Evolutionary conservation across 2,797 vertebrate genomes (phyloP).

Genomic region (Labeo calbasu): DNA sequence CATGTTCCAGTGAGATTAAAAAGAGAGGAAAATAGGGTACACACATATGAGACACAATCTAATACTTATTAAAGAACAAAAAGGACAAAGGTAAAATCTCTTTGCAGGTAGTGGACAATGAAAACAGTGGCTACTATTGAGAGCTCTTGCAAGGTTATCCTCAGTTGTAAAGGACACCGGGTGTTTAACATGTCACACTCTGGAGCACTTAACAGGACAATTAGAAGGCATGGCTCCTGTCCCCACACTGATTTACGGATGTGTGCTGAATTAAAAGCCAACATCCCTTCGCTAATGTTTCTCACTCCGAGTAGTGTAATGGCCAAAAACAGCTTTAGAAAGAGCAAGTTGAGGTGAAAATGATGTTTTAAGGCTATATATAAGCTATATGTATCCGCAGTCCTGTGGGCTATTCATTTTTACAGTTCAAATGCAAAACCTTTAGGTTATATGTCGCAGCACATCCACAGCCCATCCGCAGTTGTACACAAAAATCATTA

Average conservation of each 20-base stretch:
- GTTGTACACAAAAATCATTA: not conserved
- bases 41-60: conserved; percentile 24
- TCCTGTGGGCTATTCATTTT: not conserved
- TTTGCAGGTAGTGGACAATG: conserved; percentile 54
- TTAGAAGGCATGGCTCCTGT: conserved; percentile 58
- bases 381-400: not conserved
- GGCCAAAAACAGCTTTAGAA: conserved; percentile 38
- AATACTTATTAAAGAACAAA: conserved; percentile 52
- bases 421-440: not conserved
- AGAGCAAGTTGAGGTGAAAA: conserved; percentile 42
- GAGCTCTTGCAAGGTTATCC: conserved; percentile 58
- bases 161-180: conserved; percentile 54
- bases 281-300: conserved; percentile 51
- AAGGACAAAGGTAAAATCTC: conserved; percentile 46
- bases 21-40: conserved; percentile 36
- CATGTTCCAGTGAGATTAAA: conserved; percentile 48
- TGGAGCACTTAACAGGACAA: conserved; percentile 59
- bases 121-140: conserved; percentile 29
- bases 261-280: conserved; percentile 58
- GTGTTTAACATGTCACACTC: conserved; percentile 55
- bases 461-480: not conserved
- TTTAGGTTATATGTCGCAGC: conserved; percentile 2
- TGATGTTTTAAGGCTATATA: conserved; percentile 34
- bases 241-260: conserved; percentile 53
- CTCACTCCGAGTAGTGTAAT: conserved; percentile 42